Conservation (phyloP, 2,888 invertebrate species). For the Sminthurinus aureus region DNA sequence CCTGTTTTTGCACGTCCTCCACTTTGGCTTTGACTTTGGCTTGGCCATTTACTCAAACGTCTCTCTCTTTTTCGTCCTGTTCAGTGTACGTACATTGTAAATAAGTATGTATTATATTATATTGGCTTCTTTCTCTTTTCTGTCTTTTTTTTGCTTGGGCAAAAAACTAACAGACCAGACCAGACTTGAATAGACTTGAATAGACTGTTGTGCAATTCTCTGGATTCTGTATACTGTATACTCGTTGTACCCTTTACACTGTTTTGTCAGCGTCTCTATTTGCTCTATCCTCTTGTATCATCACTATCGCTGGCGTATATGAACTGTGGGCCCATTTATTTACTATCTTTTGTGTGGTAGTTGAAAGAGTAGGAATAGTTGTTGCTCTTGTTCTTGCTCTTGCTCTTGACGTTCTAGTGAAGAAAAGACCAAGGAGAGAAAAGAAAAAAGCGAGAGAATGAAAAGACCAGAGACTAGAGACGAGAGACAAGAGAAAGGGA, state of each 20-base stretch:
- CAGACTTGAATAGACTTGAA: not conserved
- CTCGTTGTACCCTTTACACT: too few relatives aligned
- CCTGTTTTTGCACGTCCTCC: not conserved
- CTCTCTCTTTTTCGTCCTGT: not conserved
- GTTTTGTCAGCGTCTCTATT: not conserved
- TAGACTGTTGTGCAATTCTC: not conserved
- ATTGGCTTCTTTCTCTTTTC: not conserved
- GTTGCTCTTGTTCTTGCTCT: not conserved
- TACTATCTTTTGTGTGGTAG: not conserved
- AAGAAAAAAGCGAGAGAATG: slow-evolving; percentile 1
- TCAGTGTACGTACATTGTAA: too few relatives aligned
- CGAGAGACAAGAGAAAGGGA: not conserved
- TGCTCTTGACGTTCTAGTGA: not conserved
- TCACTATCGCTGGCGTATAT: not conserved
- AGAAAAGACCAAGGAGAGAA: not conserved
- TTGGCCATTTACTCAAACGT: not conserved
- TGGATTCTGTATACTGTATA: not conserved
- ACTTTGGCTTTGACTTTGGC: not conserved
- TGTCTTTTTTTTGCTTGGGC: not conserved
- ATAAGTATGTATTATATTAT: too few relatives aligned
- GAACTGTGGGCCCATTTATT: not conserved
- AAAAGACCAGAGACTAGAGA: too few relatives aligned
- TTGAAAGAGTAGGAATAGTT: not conserved
- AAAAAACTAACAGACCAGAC: too few relatives aligned
- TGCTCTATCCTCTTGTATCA: too few relatives aligned